phyloP scores from a whole-genome alignment of 2,888 invertebrate genomes.

The Marasmarcha lunaedactyla region DNA sequence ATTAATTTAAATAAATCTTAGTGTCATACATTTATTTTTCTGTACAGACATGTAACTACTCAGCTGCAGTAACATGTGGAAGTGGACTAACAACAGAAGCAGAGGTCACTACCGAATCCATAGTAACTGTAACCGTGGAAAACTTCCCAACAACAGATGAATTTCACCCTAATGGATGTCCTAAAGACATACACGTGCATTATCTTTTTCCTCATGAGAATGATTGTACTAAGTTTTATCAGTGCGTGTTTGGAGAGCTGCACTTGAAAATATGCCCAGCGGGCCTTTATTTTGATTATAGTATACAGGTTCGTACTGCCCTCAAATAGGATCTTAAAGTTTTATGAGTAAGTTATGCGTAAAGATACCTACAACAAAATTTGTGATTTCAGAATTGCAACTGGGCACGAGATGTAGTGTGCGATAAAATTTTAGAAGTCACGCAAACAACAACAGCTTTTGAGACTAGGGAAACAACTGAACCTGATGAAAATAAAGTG shows the following conservation, averaged over 20 bases:
- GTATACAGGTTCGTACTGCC: constrained; percentile 25
- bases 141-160: background rate
- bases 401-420: too few relatives aligned
- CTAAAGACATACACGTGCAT: constrained; percentile 20
- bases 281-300: constrained; percentile 28
- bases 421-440: too few relatives aligned
- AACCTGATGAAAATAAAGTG: too few relatives aligned
- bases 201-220: constrained; percentile 29
- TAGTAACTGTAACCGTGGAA: background rate
- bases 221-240: constrained; percentile 33
- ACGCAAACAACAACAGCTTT: too few relatives aligned
- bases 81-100: too few relatives aligned
- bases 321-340: background rate
- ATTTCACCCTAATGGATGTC: constrained; percentile 28
- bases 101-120: background rate
- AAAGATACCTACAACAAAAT: background rate
- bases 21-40: too few relatives aligned
- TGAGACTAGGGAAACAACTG: too few relatives aligned
- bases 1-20: too few relatives aligned
- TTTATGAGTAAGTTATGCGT: background rate
- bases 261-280: constrained; percentile 23
- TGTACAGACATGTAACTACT: too few relatives aligned
- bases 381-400: constrained; percentile 10
- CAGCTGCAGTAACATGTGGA: too few relatives aligned
- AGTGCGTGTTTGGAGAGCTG: constrained; percentile 29